Conservation (phyloP, 37 sponge, comb jelly and placozoan species). For the Amphimedon queenslandica region DNA sequence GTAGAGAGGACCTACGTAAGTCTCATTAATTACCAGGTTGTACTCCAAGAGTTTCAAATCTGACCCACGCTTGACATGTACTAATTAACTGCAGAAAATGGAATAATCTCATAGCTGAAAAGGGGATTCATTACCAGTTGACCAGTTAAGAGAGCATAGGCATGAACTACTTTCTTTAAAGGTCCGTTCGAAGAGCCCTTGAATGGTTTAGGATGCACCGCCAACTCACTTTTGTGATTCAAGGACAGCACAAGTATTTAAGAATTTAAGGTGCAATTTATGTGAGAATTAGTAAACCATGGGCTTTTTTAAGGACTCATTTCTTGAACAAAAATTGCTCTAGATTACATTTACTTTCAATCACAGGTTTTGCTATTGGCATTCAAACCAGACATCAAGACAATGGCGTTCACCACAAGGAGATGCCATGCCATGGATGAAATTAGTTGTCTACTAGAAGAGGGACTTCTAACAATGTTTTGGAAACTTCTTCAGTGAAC, state of each 20-base stretch:
- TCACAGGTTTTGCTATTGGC: neutral
- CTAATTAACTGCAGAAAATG: constrained; percentile 27
- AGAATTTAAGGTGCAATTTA: constrained; percentile 21
- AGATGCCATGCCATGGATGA: neutral
- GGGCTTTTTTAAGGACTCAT: constrained; percentile 19
- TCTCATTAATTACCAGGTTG: too few relatives aligned
- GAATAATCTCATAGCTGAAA: constrained; percentile 15
- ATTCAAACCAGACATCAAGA: too few relatives aligned
- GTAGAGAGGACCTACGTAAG: too few relatives aligned
- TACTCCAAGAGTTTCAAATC: too few relatives aligned
- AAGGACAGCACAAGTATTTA: constrained; percentile 2
- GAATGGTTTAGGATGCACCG: constrained; percentile 14
- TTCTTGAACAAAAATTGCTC: constrained; percentile 4
- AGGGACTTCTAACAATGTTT: neutral
- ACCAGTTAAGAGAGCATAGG: constrained; percentile 8
- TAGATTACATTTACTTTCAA: constrained; percentile 19
- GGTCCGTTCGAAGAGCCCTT: neutral
- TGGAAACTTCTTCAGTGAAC: neutral
- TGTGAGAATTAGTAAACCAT: constrained; percentile 10
- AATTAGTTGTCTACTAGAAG: neutral
- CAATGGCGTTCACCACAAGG: too few relatives aligned
- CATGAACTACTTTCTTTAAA: neutral
- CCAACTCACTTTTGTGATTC: constrained; percentile 5
- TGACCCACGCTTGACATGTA: too few relatives aligned
- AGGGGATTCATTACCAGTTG: constrained; percentile 24